A percentile compares a stretch with the other conserved stretches of the same genome.
phyloP scores from a whole-genome alignment of 1,140 invertebrate species.

The Drosophila serrata region DNA sequence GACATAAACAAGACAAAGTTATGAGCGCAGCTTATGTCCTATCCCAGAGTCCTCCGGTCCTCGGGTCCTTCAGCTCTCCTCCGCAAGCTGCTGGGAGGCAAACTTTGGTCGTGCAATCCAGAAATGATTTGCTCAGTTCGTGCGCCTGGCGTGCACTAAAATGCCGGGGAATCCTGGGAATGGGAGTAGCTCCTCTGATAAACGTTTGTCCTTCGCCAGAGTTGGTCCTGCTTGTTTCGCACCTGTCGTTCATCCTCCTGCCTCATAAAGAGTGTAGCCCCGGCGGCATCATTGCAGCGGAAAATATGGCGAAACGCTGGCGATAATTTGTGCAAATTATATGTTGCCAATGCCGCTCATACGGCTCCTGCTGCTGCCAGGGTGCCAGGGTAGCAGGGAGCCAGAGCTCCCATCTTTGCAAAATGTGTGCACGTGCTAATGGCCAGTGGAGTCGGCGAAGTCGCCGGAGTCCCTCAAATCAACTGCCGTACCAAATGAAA shows the following conservation, averaged over 20 bases:
- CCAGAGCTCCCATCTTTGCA: constrained; percentile 46
- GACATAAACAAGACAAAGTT: constrained; percentile 78
- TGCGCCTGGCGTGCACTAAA: constrained; percentile 49
- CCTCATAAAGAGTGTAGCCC: constrained; percentile 54
- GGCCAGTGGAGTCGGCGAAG: constrained; percentile 44
- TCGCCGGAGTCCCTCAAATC: constrained; percentile 62
- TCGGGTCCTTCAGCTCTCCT: constrained; percentile 13
- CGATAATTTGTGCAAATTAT: constrained; percentile 82
- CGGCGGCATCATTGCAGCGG: constrained; percentile 68
- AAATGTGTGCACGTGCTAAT: constrained; percentile 79
- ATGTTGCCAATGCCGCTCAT: constrained; percentile 55
- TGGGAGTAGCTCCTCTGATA: constrained; percentile 46
- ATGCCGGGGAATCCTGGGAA: constrained; percentile 14
- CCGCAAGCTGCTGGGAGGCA: constrained; percentile 54
- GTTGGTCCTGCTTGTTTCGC: constrained; percentile 68
- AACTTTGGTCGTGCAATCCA: constrained; percentile 78
- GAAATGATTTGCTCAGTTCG: constrained; percentile 81
- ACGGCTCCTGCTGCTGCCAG: constrained; percentile 22
- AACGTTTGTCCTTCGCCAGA: constrained; percentile 65
- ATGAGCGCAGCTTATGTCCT: constrained; percentile 74
- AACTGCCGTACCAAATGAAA: constrained; percentile 49
- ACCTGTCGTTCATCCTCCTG: constrained; percentile 56
- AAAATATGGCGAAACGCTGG: constrained; percentile 75
- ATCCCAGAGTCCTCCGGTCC: constrained; percentile 27
- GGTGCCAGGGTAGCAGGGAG: no score